These are phyloP conservation scores for Tupaia tana DNA, from an alignment of 2,113 vertebrate genomes.

Conservation along the genomic window DNA sequence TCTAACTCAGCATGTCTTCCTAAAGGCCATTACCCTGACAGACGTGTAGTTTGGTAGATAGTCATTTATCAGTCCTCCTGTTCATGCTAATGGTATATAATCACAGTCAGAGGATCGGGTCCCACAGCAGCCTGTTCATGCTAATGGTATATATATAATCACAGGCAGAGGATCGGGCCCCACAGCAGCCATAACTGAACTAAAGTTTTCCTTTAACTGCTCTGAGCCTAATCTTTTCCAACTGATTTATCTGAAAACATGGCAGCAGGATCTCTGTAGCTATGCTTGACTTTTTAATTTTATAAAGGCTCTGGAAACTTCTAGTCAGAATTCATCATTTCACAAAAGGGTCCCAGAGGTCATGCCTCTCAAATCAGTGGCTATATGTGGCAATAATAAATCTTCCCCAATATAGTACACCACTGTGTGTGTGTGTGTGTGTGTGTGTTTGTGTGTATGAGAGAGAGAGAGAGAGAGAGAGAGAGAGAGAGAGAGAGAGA, in stretches of 20 bases:
- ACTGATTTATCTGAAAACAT: slow-evolving; percentile 35
- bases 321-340: slow-evolving; percentile 28
- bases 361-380: slow-evolving; percentile 9
- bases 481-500: not conserved
- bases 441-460: not conserved
- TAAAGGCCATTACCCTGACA: not conserved
- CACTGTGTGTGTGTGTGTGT: not conserved
- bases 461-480: not conserved
- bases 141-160: not conserved
- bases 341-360: not conserved
- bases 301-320: slow-evolving; percentile 27
- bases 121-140: not conserved
- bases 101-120: not conserved
- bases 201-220: slow-evolving; percentile 32
- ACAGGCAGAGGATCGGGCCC: not conserved
- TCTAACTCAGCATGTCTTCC: not conserved
- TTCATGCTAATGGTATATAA: not conserved
- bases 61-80: not conserved
- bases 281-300: slow-evolving; percentile 7
- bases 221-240: slow-evolving; percentile 8
- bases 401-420: not conserved
- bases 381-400: not conserved
- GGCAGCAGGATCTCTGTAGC: not conserved
- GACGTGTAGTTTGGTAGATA: not conserved
- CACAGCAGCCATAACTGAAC: not conserved